Evolutionary conservation across 2,113 vertebrate genomes (phyloP).

Genomic region (Phaetusa simplex): DNA sequence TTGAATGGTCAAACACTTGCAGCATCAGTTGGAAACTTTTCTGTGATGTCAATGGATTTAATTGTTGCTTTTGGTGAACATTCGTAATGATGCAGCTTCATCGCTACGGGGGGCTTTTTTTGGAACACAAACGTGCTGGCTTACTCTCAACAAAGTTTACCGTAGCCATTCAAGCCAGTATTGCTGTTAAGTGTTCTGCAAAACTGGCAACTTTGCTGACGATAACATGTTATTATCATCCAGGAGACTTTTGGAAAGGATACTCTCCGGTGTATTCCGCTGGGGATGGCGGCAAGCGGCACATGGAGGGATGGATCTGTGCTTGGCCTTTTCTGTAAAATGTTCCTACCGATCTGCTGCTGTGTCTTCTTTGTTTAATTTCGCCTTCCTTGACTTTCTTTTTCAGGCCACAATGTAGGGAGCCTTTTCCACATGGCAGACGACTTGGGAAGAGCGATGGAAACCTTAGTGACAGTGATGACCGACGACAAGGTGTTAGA

Average conservation of each 20-base stretch:
- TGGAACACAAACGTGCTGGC: neutral
- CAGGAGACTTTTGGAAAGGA: neutral
- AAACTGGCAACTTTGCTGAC: neutral
- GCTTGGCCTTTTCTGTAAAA: neutral
- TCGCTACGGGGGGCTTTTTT: neutral
- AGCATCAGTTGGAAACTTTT: neutral
- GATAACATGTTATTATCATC: neutral
- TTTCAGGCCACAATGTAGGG: slow-evolving; percentile 89
- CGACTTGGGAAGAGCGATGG: slow-evolving; percentile 93
- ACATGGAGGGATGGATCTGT: rapidly evolving
- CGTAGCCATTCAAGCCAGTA: neutral
- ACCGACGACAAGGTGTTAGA: slow-evolving; percentile 89
- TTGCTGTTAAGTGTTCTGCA: neutral
- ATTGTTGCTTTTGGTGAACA: neutral
- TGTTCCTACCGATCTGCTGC: neutral
- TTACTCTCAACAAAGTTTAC: neutral
- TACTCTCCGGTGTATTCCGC: neutral
- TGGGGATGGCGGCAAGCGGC: rapidly evolving
- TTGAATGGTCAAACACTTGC: neutral
- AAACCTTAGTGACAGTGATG: slow-evolving; percentile 94
- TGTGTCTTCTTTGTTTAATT: neutral
- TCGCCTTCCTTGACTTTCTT: slow-evolving; percentile 31
- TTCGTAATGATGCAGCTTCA: neutral
- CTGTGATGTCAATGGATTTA: neutral
- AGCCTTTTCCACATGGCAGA: slow-evolving; percentile 96